phyloP scores from a whole-genome alignment of 2,797 vertebrate genomes.

The Meda fulgida region DNA sequence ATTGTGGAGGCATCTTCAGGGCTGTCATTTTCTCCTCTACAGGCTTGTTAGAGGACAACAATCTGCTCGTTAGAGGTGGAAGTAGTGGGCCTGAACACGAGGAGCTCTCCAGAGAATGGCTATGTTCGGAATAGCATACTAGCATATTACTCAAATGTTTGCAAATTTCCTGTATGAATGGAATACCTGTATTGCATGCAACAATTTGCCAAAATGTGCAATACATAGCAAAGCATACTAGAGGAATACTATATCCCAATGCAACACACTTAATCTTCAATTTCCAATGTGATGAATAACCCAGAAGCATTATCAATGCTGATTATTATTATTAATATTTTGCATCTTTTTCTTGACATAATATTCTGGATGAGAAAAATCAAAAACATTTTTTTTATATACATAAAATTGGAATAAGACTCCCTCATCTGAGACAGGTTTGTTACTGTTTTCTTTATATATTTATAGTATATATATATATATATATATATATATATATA shows the following conservation, averaged over 20 bases:
- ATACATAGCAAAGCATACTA: neutral
- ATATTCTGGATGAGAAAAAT: neutral
- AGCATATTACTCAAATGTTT: neutral
- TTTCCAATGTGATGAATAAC: neutral
- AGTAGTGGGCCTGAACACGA: slow-evolving; percentile 16
- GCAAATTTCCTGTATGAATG: neutral
- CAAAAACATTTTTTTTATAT: too few relatives aligned
- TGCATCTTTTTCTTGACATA: neutral
- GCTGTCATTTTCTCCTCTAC: slow-evolving; percentile 54
- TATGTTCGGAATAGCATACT: neutral
- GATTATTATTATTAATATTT: neutral
- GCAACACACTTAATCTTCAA: neutral
- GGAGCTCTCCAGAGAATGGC: slow-evolving; percentile 8
- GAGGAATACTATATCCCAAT: neutral
- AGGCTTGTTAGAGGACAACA: slow-evolving; percentile 47
- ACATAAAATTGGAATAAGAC: too few relatives aligned
- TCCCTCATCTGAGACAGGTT: neutral
- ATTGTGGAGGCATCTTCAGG: slow-evolving; percentile 61
- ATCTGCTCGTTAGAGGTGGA: slow-evolving; percentile 31
- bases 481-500: neutral
- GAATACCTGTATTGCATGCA: neutral
- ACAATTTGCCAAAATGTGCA: neutral
- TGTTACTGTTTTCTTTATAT: neutral
- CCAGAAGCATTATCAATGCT: neutral
- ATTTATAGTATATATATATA: too few relatives aligned